A percentile compares a stretch with the other conserved stretches of the same genome.
Conservation (phyloP, 2,888 invertebrate genomes). For the Copidosoma aretas region DNA sequence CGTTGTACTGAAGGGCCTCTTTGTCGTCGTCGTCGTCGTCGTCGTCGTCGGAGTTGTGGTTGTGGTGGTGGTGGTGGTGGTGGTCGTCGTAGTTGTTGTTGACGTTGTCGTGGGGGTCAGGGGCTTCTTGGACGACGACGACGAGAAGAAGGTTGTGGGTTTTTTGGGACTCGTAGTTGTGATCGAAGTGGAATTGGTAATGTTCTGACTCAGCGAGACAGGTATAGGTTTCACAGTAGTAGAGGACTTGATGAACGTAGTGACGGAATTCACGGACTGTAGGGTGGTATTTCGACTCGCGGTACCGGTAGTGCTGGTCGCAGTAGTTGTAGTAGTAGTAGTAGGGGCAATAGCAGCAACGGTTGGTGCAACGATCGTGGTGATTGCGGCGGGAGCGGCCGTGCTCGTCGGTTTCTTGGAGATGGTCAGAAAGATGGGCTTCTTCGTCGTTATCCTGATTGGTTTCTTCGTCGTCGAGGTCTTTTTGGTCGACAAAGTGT, state of each 20-base stretch:
- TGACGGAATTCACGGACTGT: background rate
- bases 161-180: conserved; percentile 42
- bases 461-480: conserved; percentile 44
- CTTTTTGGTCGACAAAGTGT: conserved; percentile 17
- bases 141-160: conserved; percentile 46
- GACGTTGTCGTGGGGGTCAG: background rate
- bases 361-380: background rate
- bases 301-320: background rate
- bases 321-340: background rate
- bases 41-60: conserved; percentile 8
- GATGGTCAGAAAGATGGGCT: conserved; percentile 2
- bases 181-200: no score
- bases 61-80: conserved; percentile 32
- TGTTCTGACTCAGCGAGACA: no score
- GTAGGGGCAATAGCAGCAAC: background rate
- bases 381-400: background rate
- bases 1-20: conserved; percentile 38
- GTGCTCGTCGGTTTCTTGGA: background rate
- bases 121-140: conserved; percentile 50
- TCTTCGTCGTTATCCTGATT: conserved; percentile 7
- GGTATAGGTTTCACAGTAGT: background rate
- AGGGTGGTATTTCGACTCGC: no score
- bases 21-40: background rate
- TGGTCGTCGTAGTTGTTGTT: conserved; percentile 28
- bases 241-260: conserved; percentile 43